These are phyloP conservation scores for Pungitius pungitius DNA, from an alignment of 2,113 vertebrate species.

Conservation along the genomic window DNA sequence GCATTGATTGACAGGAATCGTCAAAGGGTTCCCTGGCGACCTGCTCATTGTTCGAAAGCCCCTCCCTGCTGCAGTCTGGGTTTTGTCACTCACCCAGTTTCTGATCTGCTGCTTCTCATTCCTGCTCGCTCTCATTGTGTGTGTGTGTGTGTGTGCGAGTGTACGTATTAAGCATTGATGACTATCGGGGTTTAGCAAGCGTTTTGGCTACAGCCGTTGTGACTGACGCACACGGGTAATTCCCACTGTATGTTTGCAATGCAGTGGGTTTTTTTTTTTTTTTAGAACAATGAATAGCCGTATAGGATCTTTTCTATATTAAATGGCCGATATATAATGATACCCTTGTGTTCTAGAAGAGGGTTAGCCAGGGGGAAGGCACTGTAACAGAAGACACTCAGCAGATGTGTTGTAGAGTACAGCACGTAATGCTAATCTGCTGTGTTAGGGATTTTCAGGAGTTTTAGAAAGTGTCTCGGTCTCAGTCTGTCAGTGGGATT, in stretches of 20 bases:
- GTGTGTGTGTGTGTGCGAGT: constrained; percentile 29
- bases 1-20: constrained; percentile 81
- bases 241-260: constrained; percentile 66
- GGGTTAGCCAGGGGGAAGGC: constrained; percentile 61
- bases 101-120: constrained; percentile 73
- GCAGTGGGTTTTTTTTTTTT: constrained; percentile 35
- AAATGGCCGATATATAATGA: constrained; percentile 71
- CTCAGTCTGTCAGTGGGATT: constrained; percentile 81
- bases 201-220: constrained; percentile 54
- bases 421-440: constrained; percentile 80
- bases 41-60: constrained; percentile 71
- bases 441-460: constrained; percentile 81
- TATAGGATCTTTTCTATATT: constrained; percentile 64
- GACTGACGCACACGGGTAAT: constrained; percentile 70
- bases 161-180: constrained; percentile 54
- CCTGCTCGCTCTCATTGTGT: constrained; percentile 52
- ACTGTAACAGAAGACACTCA: constrained; percentile 72
- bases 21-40: constrained; percentile 79
- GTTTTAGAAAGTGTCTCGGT: constrained; percentile 81
- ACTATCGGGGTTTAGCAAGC: constrained; percentile 61
- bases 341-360: constrained; percentile 61
- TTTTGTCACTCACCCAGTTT: constrained; percentile 80
- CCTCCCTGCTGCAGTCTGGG: constrained; percentile 76
- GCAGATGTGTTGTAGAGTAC: constrained; percentile 78
- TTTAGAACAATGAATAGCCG: constrained; percentile 44